phyloP scores from a whole-genome alignment of 2,888 invertebrate species.

The Eurytoma adleriae region DNA sequence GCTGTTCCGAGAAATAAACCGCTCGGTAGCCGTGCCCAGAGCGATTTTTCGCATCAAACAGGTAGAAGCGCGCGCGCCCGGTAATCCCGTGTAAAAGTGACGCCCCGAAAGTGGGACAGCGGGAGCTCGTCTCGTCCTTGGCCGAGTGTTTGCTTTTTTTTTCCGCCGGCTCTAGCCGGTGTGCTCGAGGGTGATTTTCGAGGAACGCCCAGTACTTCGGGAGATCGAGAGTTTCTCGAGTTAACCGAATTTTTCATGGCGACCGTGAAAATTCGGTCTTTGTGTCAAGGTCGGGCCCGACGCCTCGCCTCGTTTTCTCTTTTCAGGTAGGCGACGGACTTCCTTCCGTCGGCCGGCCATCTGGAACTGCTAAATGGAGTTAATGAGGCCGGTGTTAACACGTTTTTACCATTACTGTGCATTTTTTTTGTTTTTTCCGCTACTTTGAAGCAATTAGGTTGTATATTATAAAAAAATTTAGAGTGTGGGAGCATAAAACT shows the following conservation, averaged over 20 bases:
- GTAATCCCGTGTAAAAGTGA: conserved; percentile 10
- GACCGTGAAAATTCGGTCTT: conserved; percentile 52
- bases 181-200: conserved; percentile 25
- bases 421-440: conserved; percentile 16
- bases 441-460: not conserved
- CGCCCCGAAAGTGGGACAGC: conserved; percentile 46
- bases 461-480: not conserved
- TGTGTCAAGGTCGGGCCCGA: conserved; percentile 47
- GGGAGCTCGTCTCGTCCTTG: conserved; percentile 36
- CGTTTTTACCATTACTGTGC: not conserved
- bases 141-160: conserved; percentile 39
- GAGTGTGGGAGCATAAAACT: too few species aligned
- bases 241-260: conserved; percentile 46
- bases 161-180: not conserved
- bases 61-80: conserved; percentile 15
- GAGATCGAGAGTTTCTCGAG: conserved; percentile 14
- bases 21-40: not conserved
- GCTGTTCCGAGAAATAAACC: conserved; percentile 40
- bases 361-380: conserved; percentile 9
- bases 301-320: not conserved
- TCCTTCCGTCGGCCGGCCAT: conserved; percentile 33
- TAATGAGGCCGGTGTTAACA: conserved; percentile 36
- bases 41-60: conserved; percentile 31
- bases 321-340: conserved; percentile 43
- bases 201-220: conserved; percentile 8